phyloP scores from a whole-genome alignment of 2,113 vertebrate species.

The Gymnobelideus leadbeateri region DNA sequence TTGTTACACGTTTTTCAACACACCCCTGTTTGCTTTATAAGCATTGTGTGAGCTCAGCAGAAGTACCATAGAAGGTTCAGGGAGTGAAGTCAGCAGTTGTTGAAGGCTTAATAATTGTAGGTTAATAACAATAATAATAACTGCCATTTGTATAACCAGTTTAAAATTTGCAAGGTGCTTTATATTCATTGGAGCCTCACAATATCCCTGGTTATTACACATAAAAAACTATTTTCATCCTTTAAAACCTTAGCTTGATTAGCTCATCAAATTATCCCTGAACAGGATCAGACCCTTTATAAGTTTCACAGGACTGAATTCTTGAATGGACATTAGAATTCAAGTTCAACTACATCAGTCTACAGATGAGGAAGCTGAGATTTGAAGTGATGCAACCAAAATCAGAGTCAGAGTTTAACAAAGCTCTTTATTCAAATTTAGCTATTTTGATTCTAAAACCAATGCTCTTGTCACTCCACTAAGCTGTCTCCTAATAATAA shows the following conservation, averaged over 20 bases:
- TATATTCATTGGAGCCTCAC: neutral
- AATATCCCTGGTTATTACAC: neutral
- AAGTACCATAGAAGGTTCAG: neutral
- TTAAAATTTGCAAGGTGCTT: neutral
- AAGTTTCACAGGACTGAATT: neutral
- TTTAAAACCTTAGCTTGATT: neutral
- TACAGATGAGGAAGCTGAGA: neutral
- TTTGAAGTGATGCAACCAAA: neutral
- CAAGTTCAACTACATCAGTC: neutral
- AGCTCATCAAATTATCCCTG: neutral
- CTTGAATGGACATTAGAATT: neutral
- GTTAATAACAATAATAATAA: neutral
- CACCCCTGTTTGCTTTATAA: neutral
- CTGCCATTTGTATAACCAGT: neutral
- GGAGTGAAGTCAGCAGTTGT: neutral
- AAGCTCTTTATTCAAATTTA: neutral
- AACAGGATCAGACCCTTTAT: neutral
- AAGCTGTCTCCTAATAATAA: neutral
- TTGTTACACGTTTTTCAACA: too few species aligned
- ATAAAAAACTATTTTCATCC: neutral
- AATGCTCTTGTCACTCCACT: neutral
- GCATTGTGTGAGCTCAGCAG: neutral
- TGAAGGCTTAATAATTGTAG: neutral
- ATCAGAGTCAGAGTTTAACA: neutral
- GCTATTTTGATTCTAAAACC: neutral